Conservation (phyloP, 2,888 invertebrate genomes). For the Venusia cambrica region DNA sequence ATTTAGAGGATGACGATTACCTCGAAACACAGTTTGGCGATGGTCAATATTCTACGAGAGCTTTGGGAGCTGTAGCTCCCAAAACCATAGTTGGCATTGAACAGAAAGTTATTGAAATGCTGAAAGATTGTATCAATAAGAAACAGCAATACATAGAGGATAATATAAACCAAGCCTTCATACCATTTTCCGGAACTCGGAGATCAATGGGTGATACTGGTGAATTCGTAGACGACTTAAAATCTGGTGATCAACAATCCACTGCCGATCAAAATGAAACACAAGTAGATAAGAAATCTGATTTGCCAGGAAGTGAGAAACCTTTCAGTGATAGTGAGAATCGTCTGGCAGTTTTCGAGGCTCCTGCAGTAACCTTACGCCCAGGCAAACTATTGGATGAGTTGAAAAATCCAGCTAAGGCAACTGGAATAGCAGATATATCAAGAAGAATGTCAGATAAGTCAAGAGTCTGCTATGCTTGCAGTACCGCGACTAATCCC, state of each 20-base stretch:
- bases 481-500: slow-evolving; percentile 52
- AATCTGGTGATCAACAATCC: not conserved
- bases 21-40: slow-evolving; percentile 1
- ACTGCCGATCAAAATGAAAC: not conserved
- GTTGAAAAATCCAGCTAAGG: slow-evolving; percentile 39
- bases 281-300: too few relatives aligned
- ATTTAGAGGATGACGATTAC: slow-evolving; percentile 2
- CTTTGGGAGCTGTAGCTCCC: not conserved
- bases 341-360: too few relatives aligned
- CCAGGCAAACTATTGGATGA: slow-evolving; percentile 11
- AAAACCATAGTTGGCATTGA: slow-evolving; percentile 1
- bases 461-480: slow-evolving; percentile 57
- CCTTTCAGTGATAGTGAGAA: too few relatives aligned
- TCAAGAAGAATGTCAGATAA: slow-evolving; percentile 6
- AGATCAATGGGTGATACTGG: slow-evolving; percentile 12
- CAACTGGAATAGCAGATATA: slow-evolving; percentile 33
- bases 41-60: not conserved
- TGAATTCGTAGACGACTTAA: not conserved
- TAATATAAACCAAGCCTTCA: not conserved
- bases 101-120: slow-evolving; percentile 6
- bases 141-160: slow-evolving; percentile 7
- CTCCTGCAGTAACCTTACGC: slow-evolving; percentile 1
- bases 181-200: slow-evolving; percentile 4
- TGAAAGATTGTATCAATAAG: slow-evolving; percentile 23
- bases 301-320: too few relatives aligned